These are phyloP conservation scores for Rhabdornis inornatus DNA, from an alignment of 2,113 vertebrate genomes.

Conservation along the genomic window DNA sequence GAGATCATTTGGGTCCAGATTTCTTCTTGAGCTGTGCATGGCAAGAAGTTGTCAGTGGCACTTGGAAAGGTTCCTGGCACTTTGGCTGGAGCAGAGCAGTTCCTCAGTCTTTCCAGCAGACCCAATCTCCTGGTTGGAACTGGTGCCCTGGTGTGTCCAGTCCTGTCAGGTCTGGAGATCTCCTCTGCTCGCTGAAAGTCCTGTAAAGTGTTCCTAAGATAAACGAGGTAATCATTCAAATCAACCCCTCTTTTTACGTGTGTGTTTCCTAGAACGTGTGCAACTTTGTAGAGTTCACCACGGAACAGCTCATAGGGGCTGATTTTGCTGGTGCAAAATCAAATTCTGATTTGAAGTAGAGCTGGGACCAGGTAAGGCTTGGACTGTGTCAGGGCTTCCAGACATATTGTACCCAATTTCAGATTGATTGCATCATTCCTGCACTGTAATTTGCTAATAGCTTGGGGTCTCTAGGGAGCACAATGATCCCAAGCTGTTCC, in stretches of 20 bases:
- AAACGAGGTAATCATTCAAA: too few species aligned
- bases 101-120: background rate
- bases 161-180: too few species aligned
- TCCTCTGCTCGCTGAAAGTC: too few species aligned
- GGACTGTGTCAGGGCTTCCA: background rate
- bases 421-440: background rate
- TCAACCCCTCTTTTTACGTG: too few species aligned
- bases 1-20: background rate
- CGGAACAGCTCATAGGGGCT: too few species aligned
- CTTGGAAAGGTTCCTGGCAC: background rate
- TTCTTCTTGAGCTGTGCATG: background rate
- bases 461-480: too few species aligned
- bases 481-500: background rate
- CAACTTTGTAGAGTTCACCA: too few species aligned
- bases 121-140: background rate
- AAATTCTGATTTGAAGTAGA: background rate
- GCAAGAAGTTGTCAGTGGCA: background rate
- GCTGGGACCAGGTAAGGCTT: background rate
- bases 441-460: background rate
- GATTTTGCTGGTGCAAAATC: too few species aligned
- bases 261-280: too few species aligned
- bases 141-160: too few species aligned
- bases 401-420: background rate
- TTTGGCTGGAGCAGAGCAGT: background rate
- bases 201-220: too few species aligned